Evolutionary conservation across 2,888 invertebrate genomes (phyloP), one percentile per base, ranked within the genome.

Genomic region (Pyrochroa serraticornis): DNA sequence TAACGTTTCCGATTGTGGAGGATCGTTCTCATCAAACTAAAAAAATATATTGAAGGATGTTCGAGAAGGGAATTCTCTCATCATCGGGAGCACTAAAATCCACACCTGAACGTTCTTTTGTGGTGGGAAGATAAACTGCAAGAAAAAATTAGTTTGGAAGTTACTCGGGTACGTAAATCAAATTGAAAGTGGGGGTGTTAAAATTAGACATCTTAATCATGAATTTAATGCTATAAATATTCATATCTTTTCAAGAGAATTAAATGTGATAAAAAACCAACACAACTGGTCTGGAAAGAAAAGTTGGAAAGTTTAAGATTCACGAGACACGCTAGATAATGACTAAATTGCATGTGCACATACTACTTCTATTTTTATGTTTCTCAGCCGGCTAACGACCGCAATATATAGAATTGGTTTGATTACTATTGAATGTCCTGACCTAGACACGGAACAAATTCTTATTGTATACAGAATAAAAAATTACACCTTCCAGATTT

Each of bases 151-250:
- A 57, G 57, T 53, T 54, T 41, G 45, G 48, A 58, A 58, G 38
- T 49, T 54, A 30, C 45, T 36, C 45, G 13, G 49, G 54, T 58
- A 58, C 44, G 48, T 58, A 54, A 54, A 58, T 58, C 53, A 58
- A 58, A 54, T 48, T 58, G 48, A 49, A 49, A 44, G 51, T 58
- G 48, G 10, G 52, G 58, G 58, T 57, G 52, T 55, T 59, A 45
- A 57, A 60, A 60, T 60, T 60, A 60, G 57, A 60, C 60, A 57
- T 57, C 56, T 60, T 57, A 57, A 60, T 60, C 60, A 47, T 57
- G 53, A 57, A 60, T 60, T 60, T 57, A 60, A 56, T 57, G 60
- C 60, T 51, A 60, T 60, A 60, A 60, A 60, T 60, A 60, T 60
- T 60, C 60, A 60, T 60, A 60, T 60, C 57, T 48, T 48, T 42